A percentile compares a stretch with the other conserved stretches of the same genome.
Evolutionary conservation across 2,888 invertebrate species (phyloP).

Genomic region (Raillietiella orientalis): DNA sequence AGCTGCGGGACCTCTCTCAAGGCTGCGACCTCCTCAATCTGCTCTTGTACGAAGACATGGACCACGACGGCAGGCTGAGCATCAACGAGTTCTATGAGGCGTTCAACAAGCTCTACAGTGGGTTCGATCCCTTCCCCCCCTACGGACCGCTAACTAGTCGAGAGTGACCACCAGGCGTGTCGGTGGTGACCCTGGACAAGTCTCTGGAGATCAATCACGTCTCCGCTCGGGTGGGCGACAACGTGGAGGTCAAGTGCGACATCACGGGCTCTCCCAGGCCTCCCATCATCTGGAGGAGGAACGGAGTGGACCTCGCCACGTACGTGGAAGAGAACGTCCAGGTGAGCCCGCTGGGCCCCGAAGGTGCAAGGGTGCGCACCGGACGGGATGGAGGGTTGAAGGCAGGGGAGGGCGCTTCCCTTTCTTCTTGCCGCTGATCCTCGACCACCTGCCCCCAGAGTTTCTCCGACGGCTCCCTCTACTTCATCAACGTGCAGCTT

Average conservation of each 20-base stretch:
- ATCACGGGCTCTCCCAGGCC: slow-evolving; percentile 32
- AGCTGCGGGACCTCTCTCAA: slow-evolving; percentile 22
- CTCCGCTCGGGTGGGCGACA: slow-evolving; percentile 34
- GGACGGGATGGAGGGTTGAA: too few species aligned
- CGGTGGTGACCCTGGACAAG: slow-evolving; percentile 33
- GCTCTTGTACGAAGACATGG: slow-evolving; percentile 30
- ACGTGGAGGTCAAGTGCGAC: slow-evolving; percentile 42
- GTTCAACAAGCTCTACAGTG: slow-evolving; percentile 38
- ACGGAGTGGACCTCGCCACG: slow-evolving; percentile 25
- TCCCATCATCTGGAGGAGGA: slow-evolving; percentile 33
- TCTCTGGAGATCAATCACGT: slow-evolving; percentile 31
- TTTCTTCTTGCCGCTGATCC: too few species aligned
- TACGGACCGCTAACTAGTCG: neutral
- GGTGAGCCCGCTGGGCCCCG: slow-evolving; percentile 1
- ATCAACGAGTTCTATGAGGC: slow-evolving; percentile 38
- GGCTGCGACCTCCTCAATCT: slow-evolving; percentile 30
- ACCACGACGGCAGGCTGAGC: slow-evolving; percentile 26
- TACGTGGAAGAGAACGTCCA: slow-evolving; percentile 16
- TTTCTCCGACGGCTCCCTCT: slow-evolving; percentile 36
- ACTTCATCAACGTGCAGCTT: slow-evolving; percentile 31
- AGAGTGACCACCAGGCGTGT: slow-evolving; percentile 20
- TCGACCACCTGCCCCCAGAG: too few species aligned
- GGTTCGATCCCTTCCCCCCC: slow-evolving; percentile 13
- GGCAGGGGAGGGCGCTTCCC: too few species aligned
- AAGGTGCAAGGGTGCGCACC: too few species aligned